Evolutionary conservation across 1,140 invertebrate species (phyloP), one percentile per base, ranked within the genome.

Genomic region (Portunus trituberculatus): DNA sequence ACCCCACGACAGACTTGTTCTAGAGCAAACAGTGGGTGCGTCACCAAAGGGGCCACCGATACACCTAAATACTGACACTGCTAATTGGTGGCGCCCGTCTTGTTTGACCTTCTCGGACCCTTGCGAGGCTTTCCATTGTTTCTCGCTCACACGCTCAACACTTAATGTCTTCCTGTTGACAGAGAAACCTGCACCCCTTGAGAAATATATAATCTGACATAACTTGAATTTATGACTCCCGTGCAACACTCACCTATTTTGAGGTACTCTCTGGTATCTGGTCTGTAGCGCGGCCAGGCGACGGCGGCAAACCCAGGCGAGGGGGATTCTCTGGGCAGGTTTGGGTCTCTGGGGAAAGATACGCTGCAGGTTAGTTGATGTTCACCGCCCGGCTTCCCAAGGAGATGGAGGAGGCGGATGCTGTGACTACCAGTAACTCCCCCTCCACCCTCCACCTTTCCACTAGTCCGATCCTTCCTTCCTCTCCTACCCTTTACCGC

Each of bases 231-330:
- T 76, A n/a, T 76, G 4, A 20, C 39, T 39, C 52, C 52, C 4
- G 0, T 31, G 25, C 25, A 12, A 28, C 29, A 92, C 96, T 96
- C 59, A 96, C 94, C 95, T 31, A 96, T 94, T 25, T 89, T 93
- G 92, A 96, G 94, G 93, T 94, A 96, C 59, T 95, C 39, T 31
- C 96, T 91, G 0, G 92, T 88, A 12, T 96, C 96, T 2, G 94
- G 94, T 52, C 82, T 92, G 48, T 96, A 95, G 76, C 91, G 93
- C 8, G 96, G 96, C 96, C 96, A 96, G 31, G 96, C 96, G 8
- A 96, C 94, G n/a, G 96, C 96, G 14, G 96, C 96, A 88, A 96
- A 96, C 6, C 95, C 96, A 28, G 96, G 96, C 0, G 96, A 96
- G 2, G 96, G 96, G 0, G 96, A 96, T 84, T 96, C 96, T 29